Evolutionary conservation across 2,888 invertebrate species (phyloP).

Genomic region (Heliothis peltigera): DNA sequence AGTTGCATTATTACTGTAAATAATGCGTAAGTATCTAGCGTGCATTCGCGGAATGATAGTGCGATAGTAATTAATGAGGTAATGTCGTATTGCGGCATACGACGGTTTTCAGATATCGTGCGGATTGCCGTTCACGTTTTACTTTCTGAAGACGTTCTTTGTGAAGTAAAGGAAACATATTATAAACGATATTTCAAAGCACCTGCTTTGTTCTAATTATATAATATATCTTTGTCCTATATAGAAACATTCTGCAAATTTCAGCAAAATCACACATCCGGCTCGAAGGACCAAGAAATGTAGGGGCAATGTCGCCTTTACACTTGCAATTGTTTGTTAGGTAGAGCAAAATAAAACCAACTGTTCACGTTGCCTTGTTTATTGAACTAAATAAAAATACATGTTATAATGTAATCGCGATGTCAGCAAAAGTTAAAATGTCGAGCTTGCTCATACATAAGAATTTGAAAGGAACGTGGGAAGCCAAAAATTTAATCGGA

Average conservation of each 20-base stretch:
- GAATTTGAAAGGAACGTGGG: neutral
- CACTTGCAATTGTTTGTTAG: too few species aligned
- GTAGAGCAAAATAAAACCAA: too few species aligned
- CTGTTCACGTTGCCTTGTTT: too few species aligned
- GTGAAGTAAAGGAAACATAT: neutral
- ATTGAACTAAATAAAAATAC: too few species aligned
- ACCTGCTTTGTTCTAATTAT: neutral
- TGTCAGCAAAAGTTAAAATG: too few species aligned
- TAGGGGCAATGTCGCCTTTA: too few species aligned
- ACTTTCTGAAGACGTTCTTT: conserved; percentile 20
- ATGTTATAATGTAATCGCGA: too few species aligned
- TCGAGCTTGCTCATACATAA: too few species aligned
- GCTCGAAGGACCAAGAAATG: too few species aligned
- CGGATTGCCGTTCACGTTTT: conserved; percentile 13
- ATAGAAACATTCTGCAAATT: too few species aligned
- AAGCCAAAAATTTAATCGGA: neutral
- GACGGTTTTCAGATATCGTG: conserved; percentile 24
- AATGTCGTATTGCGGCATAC: conserved; percentile 40
- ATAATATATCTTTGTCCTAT: too few species aligned
- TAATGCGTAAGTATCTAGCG: conserved; percentile 44
- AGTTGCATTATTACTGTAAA: conserved; percentile 53
- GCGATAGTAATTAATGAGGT: conserved; percentile 49
- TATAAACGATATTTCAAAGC: neutral
- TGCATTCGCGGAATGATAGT: conserved; percentile 33
- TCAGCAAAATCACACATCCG: too few species aligned